Percentiles rank a stretch among this genome's conserved stretches.
Conservation (phyloP, 2,888 invertebrate species). For the Cryptus armator region DNA sequence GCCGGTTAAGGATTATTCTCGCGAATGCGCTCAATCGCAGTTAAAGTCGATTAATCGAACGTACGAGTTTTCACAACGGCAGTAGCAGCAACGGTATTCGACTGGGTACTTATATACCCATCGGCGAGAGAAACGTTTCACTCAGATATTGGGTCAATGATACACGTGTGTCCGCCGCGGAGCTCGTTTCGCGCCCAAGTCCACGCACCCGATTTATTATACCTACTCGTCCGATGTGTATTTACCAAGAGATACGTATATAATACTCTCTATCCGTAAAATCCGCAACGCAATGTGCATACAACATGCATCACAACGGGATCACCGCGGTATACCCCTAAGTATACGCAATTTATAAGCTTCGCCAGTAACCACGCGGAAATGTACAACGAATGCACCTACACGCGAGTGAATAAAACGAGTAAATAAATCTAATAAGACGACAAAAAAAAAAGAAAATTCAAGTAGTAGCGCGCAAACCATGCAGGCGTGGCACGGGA, state of each 20-base stretch:
- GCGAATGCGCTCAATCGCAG: slow-evolving; percentile 2
- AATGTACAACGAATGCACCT: slow-evolving; percentile 47
- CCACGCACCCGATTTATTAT: slow-evolving; percentile 59
- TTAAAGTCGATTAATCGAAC: slow-evolving; percentile 31
- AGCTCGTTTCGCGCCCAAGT: slow-evolving; percentile 15
- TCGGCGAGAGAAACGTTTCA: slow-evolving; percentile 70
- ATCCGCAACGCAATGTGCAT: slow-evolving; percentile 35
- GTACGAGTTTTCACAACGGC: slow-evolving; percentile 16
- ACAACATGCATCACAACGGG: slow-evolving; percentile 53
- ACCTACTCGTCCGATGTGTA: slow-evolving; percentile 59
- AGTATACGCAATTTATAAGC: slow-evolving; percentile 1
- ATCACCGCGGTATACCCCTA: slow-evolving; percentile 3
- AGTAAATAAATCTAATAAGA: slow-evolving; percentile 11
- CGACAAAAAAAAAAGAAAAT: neutral
- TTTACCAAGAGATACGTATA: slow-evolving; percentile 56
- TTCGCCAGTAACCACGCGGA: slow-evolving; percentile 58
- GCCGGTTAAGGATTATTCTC: slow-evolving; percentile 28
- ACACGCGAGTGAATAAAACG: slow-evolving; percentile 32
- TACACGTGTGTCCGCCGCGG: slow-evolving; percentile 43
- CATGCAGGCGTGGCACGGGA: neutral
- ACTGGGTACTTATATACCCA: slow-evolving; percentile 63
- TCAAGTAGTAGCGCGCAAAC: neutral
- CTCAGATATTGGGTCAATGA: slow-evolving; percentile 71
- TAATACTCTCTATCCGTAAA: slow-evolving; percentile 43
- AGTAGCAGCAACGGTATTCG: slow-evolving; percentile 22